phyloP scores from a whole-genome alignment of 2,888 invertebrate species.

The Lamellibrachia satsuma region DNA sequence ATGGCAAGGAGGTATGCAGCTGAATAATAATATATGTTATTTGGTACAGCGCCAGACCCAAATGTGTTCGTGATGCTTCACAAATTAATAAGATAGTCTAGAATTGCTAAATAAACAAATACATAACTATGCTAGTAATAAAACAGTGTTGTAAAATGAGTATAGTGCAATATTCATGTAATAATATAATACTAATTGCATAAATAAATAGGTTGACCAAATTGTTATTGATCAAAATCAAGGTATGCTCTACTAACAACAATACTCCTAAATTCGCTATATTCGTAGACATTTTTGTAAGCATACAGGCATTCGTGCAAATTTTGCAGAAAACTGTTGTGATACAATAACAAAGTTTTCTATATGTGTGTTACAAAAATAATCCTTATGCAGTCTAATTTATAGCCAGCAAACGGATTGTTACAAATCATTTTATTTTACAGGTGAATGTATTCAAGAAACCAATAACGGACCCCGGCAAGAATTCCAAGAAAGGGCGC shows the following conservation, averaged over 20 bases:
- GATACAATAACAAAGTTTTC: neutral
- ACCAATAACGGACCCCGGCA: conserved; percentile 67
- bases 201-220: too few species aligned
- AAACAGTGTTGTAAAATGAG: too few species aligned
- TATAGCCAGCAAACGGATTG: neutral
- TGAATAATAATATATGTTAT: neutral
- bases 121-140: too few species aligned
- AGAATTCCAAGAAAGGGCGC: conserved; percentile 68
- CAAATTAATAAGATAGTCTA: neutral
- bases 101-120: too few species aligned
- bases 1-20: conserved; percentile 63
- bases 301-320: too few species aligned
- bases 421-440: neutral
- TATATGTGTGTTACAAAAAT: neutral
- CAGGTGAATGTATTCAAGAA: conserved; percentile 68
- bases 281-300: too few species aligned
- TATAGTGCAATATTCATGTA: too few species aligned
- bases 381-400: neutral
- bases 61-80: neutral
- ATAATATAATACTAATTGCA: too few species aligned
- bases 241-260: too few species aligned
- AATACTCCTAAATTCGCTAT: neutral
- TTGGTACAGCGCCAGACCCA: neutral
- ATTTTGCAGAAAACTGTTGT: neutral
- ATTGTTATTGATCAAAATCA: too few species aligned